Conservation (phyloP, 2,888 invertebrate species). For the Bibio marci region DNA sequence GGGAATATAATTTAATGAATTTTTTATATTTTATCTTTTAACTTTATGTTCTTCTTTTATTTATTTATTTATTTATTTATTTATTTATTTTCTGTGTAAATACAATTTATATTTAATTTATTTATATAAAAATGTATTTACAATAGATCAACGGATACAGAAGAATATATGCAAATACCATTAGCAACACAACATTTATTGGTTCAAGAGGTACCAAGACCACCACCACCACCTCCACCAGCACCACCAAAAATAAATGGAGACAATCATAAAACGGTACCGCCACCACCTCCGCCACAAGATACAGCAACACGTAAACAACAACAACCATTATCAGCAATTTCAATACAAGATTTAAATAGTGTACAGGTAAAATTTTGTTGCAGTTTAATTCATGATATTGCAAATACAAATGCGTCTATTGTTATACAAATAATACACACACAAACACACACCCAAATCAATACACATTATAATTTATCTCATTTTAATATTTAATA, state of each 20-base stretch:
- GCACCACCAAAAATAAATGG: slow-evolving; percentile 23
- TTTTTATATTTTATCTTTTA: too few species aligned
- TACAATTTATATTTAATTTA: too few species aligned
- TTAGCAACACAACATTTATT: slow-evolving; percentile 24
- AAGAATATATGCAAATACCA: slow-evolving; percentile 39
- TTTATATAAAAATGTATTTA: too few species aligned
- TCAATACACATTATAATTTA: too few species aligned
- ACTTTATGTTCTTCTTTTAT: too few species aligned
- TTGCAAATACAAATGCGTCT: too few species aligned
- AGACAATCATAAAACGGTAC: slow-evolving; percentile 14
- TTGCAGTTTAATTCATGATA: not conserved
- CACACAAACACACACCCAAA: not conserved
- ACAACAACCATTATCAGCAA: slow-evolving; percentile 67
- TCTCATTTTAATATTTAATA: too few species aligned
- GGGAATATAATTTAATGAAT: not conserved
- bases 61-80: too few species aligned
- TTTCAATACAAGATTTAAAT: slow-evolving; percentile 73
- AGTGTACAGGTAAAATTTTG: slow-evolving; percentile 41
- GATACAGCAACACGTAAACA: slow-evolving; percentile 34
- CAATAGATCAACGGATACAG: slow-evolving; percentile 29
- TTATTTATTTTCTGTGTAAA: too few species aligned
- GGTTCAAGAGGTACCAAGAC: slow-evolving; percentile 23
- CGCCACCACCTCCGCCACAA: slow-evolving; percentile 23
- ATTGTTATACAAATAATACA: too few species aligned
- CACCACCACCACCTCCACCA: slow-evolving; percentile 35